Base-by-base conservation (phyloP, 92 coral and sea anemone genomes). In the Palythoa grandiflora region DNA sequence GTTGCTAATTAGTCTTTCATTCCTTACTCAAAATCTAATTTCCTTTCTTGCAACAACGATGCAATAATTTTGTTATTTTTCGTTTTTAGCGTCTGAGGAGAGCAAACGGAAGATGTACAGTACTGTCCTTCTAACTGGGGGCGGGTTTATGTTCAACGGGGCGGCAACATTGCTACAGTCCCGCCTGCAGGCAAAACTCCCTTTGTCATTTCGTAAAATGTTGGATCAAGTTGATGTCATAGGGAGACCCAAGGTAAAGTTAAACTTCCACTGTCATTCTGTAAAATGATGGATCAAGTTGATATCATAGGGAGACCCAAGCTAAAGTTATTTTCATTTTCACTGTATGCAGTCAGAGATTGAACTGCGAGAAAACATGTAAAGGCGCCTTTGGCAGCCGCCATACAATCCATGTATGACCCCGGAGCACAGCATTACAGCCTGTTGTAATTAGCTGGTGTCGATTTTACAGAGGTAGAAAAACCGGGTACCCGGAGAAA, bases 161-260 rank as follows among this genome's bases (percentile, higher is more conserved):
- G 98, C 99, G 3, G 92, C 95, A 3, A 57, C 88, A 66, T 80
- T 92, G 73, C 90, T 97, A 40, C 99, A 95, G 80, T 89, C 98
- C 20, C 91, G 99, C 12, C 87, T 97, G 47, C 98, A 97, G 66
- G 95, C 98, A 47, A 97, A 97, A 77, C 89, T 97, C 37, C 99
- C 98, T 1, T 78, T 93, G 48, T 73, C 93, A n/a, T 91, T 93
- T 53, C 97, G 98, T 59, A 96, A 97, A 72, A 88, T 93, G 36
- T 89, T 97, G 61, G 99, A 97, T 60, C 98, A 95, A 88, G 98
- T 95, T 11, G 98, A 95, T 71, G 97, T 97, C 79, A 95, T 95
- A 39, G 96, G 98, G 14, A 97, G 94, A 87, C 98, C 98, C 19
- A 95, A 96, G 96, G 99, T n/a, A 76, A 11, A 76, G 57, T 76